Conservation (phyloP, 2,797 vertebrate genomes). For the Trichosurus vulpecula region DNA sequence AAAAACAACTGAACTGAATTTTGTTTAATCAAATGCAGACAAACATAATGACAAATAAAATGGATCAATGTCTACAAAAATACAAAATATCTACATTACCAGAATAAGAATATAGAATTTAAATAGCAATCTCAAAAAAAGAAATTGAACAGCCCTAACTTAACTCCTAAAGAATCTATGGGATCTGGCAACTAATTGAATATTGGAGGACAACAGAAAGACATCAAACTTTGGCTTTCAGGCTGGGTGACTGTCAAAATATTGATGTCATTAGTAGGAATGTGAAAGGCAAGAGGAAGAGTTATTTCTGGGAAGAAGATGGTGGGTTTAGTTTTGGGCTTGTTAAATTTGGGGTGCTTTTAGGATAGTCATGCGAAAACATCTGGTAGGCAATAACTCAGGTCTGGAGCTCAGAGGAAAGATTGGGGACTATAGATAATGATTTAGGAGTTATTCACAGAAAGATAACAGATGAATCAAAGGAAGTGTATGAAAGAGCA, state of each 20-base stretch:
- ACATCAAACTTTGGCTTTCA: neutral
- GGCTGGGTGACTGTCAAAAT: neutral
- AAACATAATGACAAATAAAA: neutral
- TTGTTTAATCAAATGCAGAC: neutral
- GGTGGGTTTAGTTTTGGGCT: neutral
- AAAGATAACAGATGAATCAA: neutral
- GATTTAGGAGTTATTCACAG: neutral
- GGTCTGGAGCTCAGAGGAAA: neutral
- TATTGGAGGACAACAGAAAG: neutral
- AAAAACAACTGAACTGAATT: neutral
- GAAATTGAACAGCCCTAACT: neutral
- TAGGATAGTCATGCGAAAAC: neutral
- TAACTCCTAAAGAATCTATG: neutral
- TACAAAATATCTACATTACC: neutral
- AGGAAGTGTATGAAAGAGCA: neutral
- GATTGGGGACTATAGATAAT: neutral
- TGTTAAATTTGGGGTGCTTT: neutral
- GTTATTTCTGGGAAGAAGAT: neutral
- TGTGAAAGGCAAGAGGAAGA: neutral
- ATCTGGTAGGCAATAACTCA: neutral
- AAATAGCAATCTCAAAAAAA: neutral
- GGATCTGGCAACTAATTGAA: neutral
- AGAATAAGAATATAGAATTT: neutral
- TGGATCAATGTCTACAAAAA: neutral
- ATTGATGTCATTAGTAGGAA: neutral